Evolutionary conservation across 2,888 invertebrate species (phyloP).

Genomic region (Aproaerema taeniolella): DNA sequence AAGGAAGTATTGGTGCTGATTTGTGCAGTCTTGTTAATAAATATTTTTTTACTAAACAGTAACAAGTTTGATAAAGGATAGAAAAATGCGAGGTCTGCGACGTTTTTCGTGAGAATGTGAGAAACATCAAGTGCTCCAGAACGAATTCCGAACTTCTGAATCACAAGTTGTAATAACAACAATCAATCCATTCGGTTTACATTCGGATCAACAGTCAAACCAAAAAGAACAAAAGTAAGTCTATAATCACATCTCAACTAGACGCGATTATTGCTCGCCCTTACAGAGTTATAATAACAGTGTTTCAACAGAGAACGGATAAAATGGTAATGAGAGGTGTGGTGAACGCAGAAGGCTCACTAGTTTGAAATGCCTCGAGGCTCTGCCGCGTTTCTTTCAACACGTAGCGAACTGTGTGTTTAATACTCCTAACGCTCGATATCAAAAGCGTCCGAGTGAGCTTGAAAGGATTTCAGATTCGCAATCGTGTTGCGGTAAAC

Average conservation of each 20-base stretch:
- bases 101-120: not conserved
- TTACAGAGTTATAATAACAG: constrained; percentile 67
- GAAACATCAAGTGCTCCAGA: too few species aligned
- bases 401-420: constrained; percentile 69
- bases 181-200: constrained; percentile 28
- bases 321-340: constrained; percentile 63
- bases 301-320: constrained; percentile 54
- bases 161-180: constrained; percentile 29
- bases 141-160: too few species aligned
- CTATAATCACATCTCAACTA: constrained; percentile 52
- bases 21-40: too few species aligned
- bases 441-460: constrained; percentile 54
- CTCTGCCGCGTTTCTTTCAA: constrained; percentile 64
- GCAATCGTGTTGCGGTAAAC: constrained; percentile 64
- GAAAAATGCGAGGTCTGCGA: too few species aligned
- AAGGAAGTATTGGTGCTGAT: too few species aligned
- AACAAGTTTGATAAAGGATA: too few species aligned
- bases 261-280: constrained; percentile 64
- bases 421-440: constrained; percentile 55
- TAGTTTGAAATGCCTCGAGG: constrained; percentile 60
- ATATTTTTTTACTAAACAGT: too few species aligned
- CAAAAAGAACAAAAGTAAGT: constrained; percentile 41
- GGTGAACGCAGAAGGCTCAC: constrained; percentile 43
- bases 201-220: constrained; percentile 36
- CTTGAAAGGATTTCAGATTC: constrained; percentile 58